Percentiles rank a stretch among this genome's conserved stretches.
These are phyloP conservation scores for Lepus timidus DNA, from an alignment of 2,113 vertebrate species.

Conservation along the genomic window DNA sequence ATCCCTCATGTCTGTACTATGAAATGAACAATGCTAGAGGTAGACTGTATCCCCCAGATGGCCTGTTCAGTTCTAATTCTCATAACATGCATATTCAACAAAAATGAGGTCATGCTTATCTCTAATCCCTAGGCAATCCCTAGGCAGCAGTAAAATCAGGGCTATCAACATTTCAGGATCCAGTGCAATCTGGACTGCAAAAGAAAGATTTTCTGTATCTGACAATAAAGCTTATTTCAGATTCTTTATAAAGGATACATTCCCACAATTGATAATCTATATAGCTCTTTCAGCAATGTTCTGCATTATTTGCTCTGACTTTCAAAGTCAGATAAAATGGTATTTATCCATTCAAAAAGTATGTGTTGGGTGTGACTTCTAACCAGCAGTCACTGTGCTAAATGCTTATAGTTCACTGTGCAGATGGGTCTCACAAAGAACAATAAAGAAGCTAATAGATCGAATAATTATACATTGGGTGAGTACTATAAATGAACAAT, in stretches of 20 bases:
- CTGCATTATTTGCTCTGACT: slow-evolving; percentile 36
- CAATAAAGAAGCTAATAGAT: slow-evolving; percentile 3
- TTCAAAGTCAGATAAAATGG: slow-evolving; percentile 29
- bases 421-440: not conserved
- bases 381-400: not conserved
- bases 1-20: slow-evolving; percentile 26
- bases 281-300: not conserved
- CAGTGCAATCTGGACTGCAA: not conserved
- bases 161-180: slow-evolving; percentile 18
- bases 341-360: slow-evolving; percentile 47
- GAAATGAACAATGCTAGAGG: slow-evolving; percentile 73
- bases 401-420: not conserved
- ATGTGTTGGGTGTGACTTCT: slow-evolving; percentile 20
- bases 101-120: slow-evolving; percentile 69
- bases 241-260: slow-evolving; percentile 25
- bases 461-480: slow-evolving; percentile 11
- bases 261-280: slow-evolving; percentile 19
- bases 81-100: slow-evolving; percentile 50
- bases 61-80: slow-evolving; percentile 68
- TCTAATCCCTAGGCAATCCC: slow-evolving; percentile 48
- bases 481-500: not conserved
- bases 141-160: slow-evolving; percentile 57
- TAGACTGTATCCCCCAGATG: slow-evolving; percentile 61
- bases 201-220: slow-evolving; percentile 8
- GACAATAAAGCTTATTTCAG: slow-evolving; percentile 28